Conservation (phyloP, 2,888 invertebrate species). For the Melinopterus prodromus region DNA sequence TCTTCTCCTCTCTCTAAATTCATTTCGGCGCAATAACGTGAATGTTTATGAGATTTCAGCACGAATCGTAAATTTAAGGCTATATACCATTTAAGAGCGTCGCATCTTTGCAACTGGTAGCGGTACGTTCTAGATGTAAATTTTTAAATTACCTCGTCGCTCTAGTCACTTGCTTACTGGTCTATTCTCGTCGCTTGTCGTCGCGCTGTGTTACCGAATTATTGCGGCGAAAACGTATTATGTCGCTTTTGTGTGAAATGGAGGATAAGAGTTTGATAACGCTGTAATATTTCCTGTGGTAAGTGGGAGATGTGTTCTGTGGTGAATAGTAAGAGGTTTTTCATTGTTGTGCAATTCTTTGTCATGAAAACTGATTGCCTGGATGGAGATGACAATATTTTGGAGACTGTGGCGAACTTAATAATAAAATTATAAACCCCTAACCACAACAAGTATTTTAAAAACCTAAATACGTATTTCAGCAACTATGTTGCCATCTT, state of each 20-base stretch:
- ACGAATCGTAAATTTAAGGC: not conserved
- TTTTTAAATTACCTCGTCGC: not conserved
- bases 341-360: too few relatives aligned
- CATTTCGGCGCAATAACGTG: not conserved
- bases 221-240: not conserved
- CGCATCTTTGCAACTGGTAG: not conserved
- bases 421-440: too few relatives aligned
- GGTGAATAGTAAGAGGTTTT: too few relatives aligned
- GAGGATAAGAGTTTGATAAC: not conserved
- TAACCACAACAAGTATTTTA: too few relatives aligned
- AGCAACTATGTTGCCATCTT: too few relatives aligned
- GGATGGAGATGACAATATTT: too few relatives aligned
- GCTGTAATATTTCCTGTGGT: not conserved
- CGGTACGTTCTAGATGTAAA: not conserved
- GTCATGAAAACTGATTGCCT: too few relatives aligned
- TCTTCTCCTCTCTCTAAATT: not conserved
- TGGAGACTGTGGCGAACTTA: too few relatives aligned
- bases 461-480: too few relatives aligned
- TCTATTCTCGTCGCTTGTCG: not conserved
- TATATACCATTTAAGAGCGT: not conserved
- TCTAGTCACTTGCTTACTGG: not conserved
- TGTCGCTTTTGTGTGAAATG: not conserved
- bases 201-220: not conserved
- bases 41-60: not conserved
- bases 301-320: too few relatives aligned